Percentiles rank a stretch among this genome's conserved stretches.
Evolutionary conservation across 2,797 vertebrate genomes (phyloP).

Genomic region (Xiphophorus birchmanni): DNA sequence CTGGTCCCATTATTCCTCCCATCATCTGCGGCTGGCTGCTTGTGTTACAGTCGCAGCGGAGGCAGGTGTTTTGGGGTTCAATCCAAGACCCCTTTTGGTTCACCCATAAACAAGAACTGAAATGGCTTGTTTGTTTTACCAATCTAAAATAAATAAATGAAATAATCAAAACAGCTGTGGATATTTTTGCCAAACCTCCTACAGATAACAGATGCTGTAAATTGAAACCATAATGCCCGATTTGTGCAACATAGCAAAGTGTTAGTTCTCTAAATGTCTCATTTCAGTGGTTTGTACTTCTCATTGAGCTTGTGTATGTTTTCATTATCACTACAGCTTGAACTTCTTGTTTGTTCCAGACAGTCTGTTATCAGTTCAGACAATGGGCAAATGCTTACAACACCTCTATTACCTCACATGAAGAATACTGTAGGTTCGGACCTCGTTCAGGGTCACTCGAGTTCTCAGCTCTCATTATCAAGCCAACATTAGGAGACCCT

Average conservation of each 20-base stretch:
- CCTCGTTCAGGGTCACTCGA: background rate
- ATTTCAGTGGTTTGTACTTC: too few species aligned
- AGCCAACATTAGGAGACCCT: background rate
- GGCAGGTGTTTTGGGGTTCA: constrained; percentile 35
- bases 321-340: background rate
- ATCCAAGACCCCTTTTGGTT: constrained; percentile 5
- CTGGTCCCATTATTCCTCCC: constrained; percentile 61
- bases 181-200: background rate
- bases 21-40: constrained; percentile 54
- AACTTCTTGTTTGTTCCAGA: background rate
- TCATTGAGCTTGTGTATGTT: background rate
- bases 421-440: background rate
- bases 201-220: background rate
- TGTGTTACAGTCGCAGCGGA: constrained; percentile 36
- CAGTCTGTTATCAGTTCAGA: background rate
- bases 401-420: background rate
- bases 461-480: background rate
- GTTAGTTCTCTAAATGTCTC: background rate
- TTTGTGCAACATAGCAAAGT: background rate
- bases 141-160: background rate
- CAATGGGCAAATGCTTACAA: background rate
- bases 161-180: background rate
- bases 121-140: constrained; percentile 24
- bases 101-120: constrained; percentile 14
- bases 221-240: background rate